These are phyloP conservation scores for Nicator chloris DNA, from an alignment of 2,113 vertebrate species.

Conservation along the genomic window DNA sequence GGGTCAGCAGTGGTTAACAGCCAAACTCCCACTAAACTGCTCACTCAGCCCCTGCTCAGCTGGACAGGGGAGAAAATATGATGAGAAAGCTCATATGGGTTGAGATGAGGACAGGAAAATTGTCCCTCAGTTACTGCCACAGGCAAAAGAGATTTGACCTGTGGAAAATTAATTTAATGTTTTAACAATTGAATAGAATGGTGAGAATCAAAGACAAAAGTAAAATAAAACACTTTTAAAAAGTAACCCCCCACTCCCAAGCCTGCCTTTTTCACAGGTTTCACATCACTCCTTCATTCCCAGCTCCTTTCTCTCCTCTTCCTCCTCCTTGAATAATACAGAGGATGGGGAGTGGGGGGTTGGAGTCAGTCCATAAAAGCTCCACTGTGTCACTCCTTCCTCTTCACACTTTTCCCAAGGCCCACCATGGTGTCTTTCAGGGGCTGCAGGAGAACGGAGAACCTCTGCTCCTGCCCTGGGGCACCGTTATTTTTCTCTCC, in stretches of 20 bases:
- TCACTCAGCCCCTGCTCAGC: not conserved
- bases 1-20: not conserved
- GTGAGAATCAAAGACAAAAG: not conserved
- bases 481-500: not conserved
- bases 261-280: fast-evolving
- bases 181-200: not conserved
- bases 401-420: not conserved
- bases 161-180: not conserved
- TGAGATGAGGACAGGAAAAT: not conserved
- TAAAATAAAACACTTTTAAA: not conserved
- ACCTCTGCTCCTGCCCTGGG: not conserved
- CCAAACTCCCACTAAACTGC: not conserved
- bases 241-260: not conserved
- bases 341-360: not conserved
- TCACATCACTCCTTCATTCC: not conserved
- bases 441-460: not conserved
- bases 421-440: not conserved
- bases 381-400: fast-evolving
- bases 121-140: not conserved
- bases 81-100: not conserved
- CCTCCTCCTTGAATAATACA: not conserved
- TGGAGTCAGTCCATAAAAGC: not conserved
- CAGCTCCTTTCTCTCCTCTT: not conserved
- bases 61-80: not conserved
- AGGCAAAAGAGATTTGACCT: not conserved